phyloP scores from a whole-genome alignment of 2,113 vertebrate genomes.

The Muscicapa adusta region DNA sequence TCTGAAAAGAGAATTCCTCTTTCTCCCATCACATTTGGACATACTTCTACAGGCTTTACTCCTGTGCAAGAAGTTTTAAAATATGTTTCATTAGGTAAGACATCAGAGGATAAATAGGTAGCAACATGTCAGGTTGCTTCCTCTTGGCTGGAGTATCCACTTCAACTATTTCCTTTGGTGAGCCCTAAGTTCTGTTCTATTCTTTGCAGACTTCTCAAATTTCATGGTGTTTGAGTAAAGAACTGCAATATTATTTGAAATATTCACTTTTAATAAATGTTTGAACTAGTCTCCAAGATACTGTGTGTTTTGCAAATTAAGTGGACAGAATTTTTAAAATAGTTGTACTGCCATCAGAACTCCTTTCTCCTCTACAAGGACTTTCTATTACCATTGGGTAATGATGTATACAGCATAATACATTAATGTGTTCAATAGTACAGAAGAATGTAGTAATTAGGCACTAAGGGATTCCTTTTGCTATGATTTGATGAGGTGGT shows the following conservation, averaged over 20 bases:
- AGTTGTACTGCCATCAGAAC: slow-evolving; percentile 1
- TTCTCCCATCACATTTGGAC: background rate
- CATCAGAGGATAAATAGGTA: background rate
- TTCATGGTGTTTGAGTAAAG: background rate
- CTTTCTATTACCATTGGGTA: background rate
- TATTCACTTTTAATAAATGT: background rate
- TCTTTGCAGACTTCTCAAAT: background rate
- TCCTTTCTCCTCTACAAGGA: slow-evolving; percentile 12
- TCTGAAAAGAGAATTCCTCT: background rate
- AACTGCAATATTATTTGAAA: background rate
- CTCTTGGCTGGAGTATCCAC: background rate
- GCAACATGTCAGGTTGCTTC: background rate
- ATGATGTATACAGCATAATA: slow-evolving; percentile 49
- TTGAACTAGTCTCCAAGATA: background rate
- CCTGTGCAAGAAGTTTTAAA: background rate
- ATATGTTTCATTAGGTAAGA: background rate
- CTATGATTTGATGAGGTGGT: slow-evolving; percentile 66
- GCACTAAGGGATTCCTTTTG: slow-evolving; percentile 59
- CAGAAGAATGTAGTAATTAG: slow-evolving; percentile 62
- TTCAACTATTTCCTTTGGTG: background rate
- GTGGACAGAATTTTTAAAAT: background rate
- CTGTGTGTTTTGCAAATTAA: background rate
- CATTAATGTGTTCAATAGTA: slow-evolving; percentile 41
- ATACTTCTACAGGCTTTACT: background rate
- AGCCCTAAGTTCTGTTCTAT: background rate